Base-by-base conservation (phyloP, 2,113 vertebrate genomes). In the Chrysochloris asiatica region DNA sequence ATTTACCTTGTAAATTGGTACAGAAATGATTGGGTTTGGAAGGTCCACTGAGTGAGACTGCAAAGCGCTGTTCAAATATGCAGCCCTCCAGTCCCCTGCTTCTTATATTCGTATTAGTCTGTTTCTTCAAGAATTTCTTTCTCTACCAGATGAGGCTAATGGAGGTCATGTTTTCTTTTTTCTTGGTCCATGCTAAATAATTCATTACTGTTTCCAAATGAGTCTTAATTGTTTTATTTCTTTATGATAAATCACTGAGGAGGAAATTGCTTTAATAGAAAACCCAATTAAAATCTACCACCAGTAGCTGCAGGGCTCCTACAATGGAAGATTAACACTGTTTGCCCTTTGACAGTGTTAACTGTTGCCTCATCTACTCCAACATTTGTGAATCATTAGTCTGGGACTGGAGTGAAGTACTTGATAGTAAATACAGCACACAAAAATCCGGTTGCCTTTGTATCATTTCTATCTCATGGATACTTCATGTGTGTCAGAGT, bases 141-240 rank as follows among this genome's bases (percentile, higher is more conserved):
- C 17, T 79, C 71, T 38, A 72, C 36, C 79, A 91, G 69, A 83
- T 86, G 82, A 96, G 78, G 85, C 87, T 96, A 95, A 95, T 86
- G 26, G 85, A 89, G 88, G 69, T 95, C 61, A 81, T 86, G 41
- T 82, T 96, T 96, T 89, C 92, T 73, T 93, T 94, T 4, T 50
- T 76, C 81, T 91, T 94, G 83, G 77, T 47, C 75, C 73, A 82
- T 54, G 43, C 75, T 95, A 93, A 95, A 79, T 95, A 94, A 97
- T 95, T 61, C 96, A 97, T 96, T 96, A 93, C 16, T 50, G 63
- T 95, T 97, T 96, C 75, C 93, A 93, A 97, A 83, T 87, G 93
- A 96, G 38, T 88, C 67, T 94, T 95, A 95, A 95, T 96, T 96
- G 30, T 96, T 96, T 96, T 36, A 38, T 92, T 97, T 96, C 81